Evolutionary conservation across 1,140 invertebrate species (phyloP).

Genomic region (Campoletis sonorensis): DNA sequence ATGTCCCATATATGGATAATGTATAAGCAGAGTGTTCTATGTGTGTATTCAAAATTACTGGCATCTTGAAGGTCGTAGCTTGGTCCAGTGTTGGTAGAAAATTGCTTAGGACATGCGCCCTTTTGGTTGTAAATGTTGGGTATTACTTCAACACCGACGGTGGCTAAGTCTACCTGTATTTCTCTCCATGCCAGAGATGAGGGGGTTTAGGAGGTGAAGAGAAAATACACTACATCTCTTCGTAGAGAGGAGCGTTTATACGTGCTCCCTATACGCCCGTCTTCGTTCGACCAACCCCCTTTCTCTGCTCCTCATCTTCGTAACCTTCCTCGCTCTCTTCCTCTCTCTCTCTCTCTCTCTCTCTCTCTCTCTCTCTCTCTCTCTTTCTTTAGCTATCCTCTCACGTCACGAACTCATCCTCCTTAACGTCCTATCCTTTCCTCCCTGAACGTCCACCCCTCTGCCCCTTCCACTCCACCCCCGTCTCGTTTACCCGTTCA

Average conservation of each 20-base stretch:
- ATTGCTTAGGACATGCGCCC: background rate
- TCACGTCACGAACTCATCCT: slow-evolving; percentile 47
- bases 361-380: slow-evolving; percentile 39
- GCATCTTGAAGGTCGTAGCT: background rate
- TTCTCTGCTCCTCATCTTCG: slow-evolving; percentile 48
- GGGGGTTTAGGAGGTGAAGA: background rate
- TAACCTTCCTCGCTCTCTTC: slow-evolving; percentile 18
- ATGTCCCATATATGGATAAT: too few species aligned
- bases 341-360: slow-evolving; percentile 32
- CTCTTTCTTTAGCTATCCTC: slow-evolving; percentile 42
- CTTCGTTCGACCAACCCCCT: slow-evolving; percentile 49
- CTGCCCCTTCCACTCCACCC: slow-evolving; percentile 14
- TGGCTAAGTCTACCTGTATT: slow-evolving; percentile 31
- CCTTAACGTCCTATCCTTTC: slow-evolving; percentile 44
- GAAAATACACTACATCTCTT: slow-evolving; percentile 37
- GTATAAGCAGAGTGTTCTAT: too few species aligned
- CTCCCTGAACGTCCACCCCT: slow-evolving; percentile 29
- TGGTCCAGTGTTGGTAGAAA: background rate
- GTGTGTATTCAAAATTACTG: too few species aligned
- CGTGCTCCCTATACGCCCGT: slow-evolving; percentile 44
- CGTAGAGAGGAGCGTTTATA: slow-evolving; percentile 22
- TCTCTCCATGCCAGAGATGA: slow-evolving; percentile 6
- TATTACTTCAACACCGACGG: slow-evolving; percentile 4
- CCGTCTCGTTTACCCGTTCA: slow-evolving; percentile 46
- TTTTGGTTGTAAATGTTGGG: background rate